Base-by-base conservation (phyloP, 2,113 vertebrate genomes). In the Zosterops lateralis region DNA sequence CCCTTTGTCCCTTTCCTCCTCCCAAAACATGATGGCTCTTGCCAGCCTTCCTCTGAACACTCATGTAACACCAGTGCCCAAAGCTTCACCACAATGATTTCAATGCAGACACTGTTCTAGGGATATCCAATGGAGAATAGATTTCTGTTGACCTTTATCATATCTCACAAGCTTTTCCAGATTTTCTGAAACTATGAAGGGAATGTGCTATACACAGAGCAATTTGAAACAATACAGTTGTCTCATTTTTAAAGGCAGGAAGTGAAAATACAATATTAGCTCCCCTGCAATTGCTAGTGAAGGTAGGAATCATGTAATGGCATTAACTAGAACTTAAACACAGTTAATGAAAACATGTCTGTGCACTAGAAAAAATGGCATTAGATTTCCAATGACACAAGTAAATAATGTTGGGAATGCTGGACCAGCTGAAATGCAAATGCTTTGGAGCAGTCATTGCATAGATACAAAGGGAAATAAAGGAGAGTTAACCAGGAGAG, bases 141-240 rank as follows among this genome's bases (percentile, higher is more conserved):
- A 44, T 47, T 88, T 93, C 68, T 95, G 51, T 74, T 95, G 83
- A 87, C 79, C 60, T 94, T 91, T 83, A 80, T 60, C 7, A 22
- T 70, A 44, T 77, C 88, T 94, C n/a, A 84, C 15, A 84, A 67
- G 72, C 53, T 92, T 86, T 93, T 51, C 21, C 0, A 9, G 72
- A 65, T 90, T 93, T 81, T 87, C 57, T 17, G 10, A 89, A 94
- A 61, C 80, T 89, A 75, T 89, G 84, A 75, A 74, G 73, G 77
- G 83, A 93, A 95, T 84, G 83, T 81, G 76, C 53, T 87, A 32
- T 21, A 56, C 17, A 54, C 54, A 47, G 75, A 61, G 24, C 50
- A 76, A 82, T 79, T 87, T 85, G 57, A 82, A 96, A 91, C 62
- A 93, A 68, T 62, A 10, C 48, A 44, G 48, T 84, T 76, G 18